Conservation (phyloP, 2,113 vertebrate genomes). For the Percopsis transmontana region DNA sequence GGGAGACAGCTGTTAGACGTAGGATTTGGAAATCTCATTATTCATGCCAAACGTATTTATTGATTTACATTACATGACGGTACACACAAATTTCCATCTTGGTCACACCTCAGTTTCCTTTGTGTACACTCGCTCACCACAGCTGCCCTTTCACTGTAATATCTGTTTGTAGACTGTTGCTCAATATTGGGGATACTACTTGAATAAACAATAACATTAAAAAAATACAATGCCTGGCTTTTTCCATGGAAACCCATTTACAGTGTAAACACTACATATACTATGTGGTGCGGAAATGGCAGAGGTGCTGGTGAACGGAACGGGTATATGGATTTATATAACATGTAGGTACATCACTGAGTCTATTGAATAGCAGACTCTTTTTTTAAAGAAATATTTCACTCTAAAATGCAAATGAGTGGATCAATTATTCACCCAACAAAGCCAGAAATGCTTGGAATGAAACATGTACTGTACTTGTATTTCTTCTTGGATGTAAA, state of each 20-base stretch:
- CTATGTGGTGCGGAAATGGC: constrained; percentile 31
- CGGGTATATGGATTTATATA: constrained; percentile 1
- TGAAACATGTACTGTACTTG: too few species aligned
- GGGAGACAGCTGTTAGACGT: constrained; percentile 19
- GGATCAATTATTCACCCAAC: too few species aligned
- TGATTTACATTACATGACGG: constrained; percentile 62
- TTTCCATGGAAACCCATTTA: constrained; percentile 41
- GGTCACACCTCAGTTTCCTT: constrained; percentile 37
- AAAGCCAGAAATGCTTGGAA: too few species aligned
- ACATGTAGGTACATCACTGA: constrained; percentile 27
- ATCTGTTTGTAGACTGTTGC: constrained; percentile 1
- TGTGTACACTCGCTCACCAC: constrained; percentile 33
- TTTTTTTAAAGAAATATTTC: too few species aligned
- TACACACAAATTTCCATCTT: constrained; percentile 46
- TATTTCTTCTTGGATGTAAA: too few species aligned
- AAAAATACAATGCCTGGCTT: constrained; percentile 18
- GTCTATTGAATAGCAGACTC: constrained; percentile 27
- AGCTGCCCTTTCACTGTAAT: neutral
- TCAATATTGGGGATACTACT: constrained; percentile 4
- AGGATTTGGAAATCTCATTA: constrained; percentile 25
- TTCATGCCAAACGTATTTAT: constrained; percentile 75
- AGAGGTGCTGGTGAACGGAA: constrained; percentile 21
- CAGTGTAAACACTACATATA: constrained; percentile 44
- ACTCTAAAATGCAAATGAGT: too few species aligned
- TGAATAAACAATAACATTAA: constrained; percentile 30